phyloP scores from a whole-genome alignment of 53 echinoderm and acorn worm species.

The Apostichopus leukothele region DNA sequence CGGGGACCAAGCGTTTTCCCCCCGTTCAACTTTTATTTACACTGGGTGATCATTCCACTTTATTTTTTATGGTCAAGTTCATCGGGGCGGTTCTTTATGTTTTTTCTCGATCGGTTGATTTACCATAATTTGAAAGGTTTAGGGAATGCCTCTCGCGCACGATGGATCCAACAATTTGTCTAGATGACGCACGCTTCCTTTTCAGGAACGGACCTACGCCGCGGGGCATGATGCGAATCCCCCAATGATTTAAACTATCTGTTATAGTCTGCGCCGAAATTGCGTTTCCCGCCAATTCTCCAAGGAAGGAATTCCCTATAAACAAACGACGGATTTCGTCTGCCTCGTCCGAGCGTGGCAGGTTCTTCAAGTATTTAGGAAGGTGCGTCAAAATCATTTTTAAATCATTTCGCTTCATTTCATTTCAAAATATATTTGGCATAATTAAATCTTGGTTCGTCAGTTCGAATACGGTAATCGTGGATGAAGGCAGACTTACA shows the following conservation, averaged over 20 bases:
- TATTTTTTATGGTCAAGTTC: slow-evolving; percentile 31
- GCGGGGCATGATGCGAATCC: slow-evolving; percentile 5
- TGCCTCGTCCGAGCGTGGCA: slow-evolving; percentile 5
- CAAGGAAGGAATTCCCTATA: slow-evolving; percentile 31
- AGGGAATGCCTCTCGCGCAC: not conserved
- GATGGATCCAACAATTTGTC: slow-evolving; percentile 1
- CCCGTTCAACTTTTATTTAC: slow-evolving; percentile 7
- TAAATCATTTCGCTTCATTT: slow-evolving; percentile 33
- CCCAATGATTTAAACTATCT: not conserved
- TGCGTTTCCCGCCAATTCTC: slow-evolving; percentile 17
- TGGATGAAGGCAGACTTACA: not conserved
- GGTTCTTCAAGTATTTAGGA: not conserved
- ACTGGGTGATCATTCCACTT: slow-evolving; percentile 3
- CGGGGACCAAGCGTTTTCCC: not conserved
- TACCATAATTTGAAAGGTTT: not conserved
- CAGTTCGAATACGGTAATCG: slow-evolving; percentile 14
- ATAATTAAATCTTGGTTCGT: slow-evolving; percentile 38
- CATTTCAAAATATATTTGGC: slow-evolving; percentile 40
- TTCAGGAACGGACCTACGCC: slow-evolving; percentile 30
- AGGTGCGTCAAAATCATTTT: slow-evolving; percentile 31
- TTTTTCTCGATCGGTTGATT: not conserved
- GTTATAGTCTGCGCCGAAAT: not conserved
- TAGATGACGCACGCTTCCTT: slow-evolving; percentile 40
- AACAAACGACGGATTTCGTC: not conserved
- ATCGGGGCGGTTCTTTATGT: not conserved